Conservation (phyloP, 2,888 invertebrate genomes). For the Cantharis lateralis region DNA sequence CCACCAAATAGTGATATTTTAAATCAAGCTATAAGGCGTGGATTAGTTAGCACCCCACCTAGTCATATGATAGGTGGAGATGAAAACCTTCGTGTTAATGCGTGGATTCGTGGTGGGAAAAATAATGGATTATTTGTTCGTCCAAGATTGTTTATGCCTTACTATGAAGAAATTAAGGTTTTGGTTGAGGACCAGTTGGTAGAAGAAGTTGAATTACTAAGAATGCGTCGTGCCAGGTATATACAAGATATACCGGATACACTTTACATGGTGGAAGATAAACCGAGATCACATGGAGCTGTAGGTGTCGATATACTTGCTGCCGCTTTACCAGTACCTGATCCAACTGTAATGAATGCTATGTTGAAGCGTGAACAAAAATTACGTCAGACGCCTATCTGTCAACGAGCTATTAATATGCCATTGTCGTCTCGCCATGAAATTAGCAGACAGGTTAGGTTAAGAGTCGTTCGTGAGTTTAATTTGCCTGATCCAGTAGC, state of each 20-base stretch:
- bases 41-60: constrained; percentile 80
- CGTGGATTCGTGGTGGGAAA: constrained; percentile 79
- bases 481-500: constrained; percentile 89
- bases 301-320: constrained; percentile 68
- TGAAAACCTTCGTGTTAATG: constrained; percentile 69
- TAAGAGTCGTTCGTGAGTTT: constrained; percentile 92
- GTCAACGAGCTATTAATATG: constrained; percentile 76
- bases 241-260: constrained; percentile 90
- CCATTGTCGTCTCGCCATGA: constrained; percentile 77
- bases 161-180: constrained; percentile 92
- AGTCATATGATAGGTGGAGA: constrained; percentile 85
- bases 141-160: constrained; percentile 91
- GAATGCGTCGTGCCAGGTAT: constrained; percentile 65
- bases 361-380: constrained; percentile 88
- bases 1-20: constrained; percentile 82
- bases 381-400: constrained; percentile 77
- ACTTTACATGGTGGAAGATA: constrained; percentile 83
- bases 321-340: constrained; percentile 74
- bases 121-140: constrained; percentile 77
- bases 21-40: constrained; percentile 70
- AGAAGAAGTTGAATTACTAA: constrained; percentile 74
- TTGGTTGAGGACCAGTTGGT: constrained; percentile 83
- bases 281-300: constrained; percentile 56
- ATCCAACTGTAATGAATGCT: constrained; percentile 73
- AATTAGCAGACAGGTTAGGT: constrained; percentile 76